Evolutionary conservation across 1,140 invertebrate species (phyloP), one percentile per base, ranked within the genome.

Genomic region (Ostrea denselamellosa): DNA sequence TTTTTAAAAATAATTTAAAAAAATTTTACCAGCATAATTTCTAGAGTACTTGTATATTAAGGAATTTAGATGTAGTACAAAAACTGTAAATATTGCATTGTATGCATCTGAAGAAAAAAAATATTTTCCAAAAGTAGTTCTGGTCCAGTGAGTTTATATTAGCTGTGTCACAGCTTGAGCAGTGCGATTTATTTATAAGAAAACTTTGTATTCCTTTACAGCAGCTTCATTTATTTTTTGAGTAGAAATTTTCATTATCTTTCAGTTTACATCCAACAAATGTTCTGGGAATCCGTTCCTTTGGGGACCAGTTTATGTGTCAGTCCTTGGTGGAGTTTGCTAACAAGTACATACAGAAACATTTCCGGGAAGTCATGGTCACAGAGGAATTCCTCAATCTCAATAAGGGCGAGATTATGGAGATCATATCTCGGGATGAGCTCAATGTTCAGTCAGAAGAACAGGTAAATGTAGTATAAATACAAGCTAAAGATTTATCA

Each of bases 301-400:
- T 98, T 95, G 97, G 97, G 10, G 97, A 98, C 92, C 97, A 97
- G 17, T 95, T 98, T 85, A 97, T 97, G 88, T 98, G 97, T 93
- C 93, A 95, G 0, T 93, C 95, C 7, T 95, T 98, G 9, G 96
- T 97, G 2, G 96, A 97, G 86, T 96, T 97, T 44, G 96, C 97
- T 19, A 97, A 98, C 92, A 97, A 97, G 93, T 98, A 97, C 93
- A 97, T 98, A 87, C 97, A 98, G 91, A 96, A 97, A 91, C 97
- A 97, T 95, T 98, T 98, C 95, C 95, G 96, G 86, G 96, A 97
- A 92, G 97, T 98, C 2, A 96, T 97, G 1, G 95, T 96, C 86
- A 96, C 97, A 14, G 97, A 98, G 54, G 98, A 98, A 93, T 98
- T 97, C 94, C 94, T 97, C 12, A 95, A 94, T 88, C 94, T 98